Conservation (phyloP, 2,113 vertebrate genomes). For the Mustelus asterias region DNA sequence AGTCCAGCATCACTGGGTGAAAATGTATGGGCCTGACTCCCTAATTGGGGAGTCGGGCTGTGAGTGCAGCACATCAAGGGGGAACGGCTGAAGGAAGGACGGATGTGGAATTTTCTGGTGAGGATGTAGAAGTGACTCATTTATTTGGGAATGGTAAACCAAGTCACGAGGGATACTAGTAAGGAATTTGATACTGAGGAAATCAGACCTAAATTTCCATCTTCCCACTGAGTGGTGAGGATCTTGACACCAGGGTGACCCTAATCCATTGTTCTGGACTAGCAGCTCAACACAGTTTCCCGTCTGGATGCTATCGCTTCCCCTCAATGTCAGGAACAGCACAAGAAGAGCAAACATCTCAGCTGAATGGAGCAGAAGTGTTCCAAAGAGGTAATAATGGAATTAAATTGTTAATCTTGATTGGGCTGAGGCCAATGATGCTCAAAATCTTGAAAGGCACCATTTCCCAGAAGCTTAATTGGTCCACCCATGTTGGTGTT, state of each 20-base stretch:
- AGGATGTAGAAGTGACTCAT: background rate
- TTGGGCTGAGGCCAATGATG: background rate
- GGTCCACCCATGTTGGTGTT: background rate
- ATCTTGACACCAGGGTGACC: background rate
- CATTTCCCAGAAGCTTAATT: background rate
- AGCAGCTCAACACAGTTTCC: background rate
- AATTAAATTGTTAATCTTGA: background rate
- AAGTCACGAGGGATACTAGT: background rate
- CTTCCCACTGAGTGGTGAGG: background rate
- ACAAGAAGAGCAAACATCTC: background rate
- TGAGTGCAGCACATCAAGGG: background rate
- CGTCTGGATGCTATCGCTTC: background rate
- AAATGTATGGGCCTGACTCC: background rate
- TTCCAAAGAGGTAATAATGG: background rate
- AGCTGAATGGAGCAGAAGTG: background rate
- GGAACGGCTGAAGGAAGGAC: background rate
- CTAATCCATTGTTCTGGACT: background rate
- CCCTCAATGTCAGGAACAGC: background rate
- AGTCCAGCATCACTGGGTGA: background rate
- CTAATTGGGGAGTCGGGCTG: background rate
- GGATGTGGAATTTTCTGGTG: background rate
- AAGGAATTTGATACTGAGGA: background rate
- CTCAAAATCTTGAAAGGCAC: background rate
- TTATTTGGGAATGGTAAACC: background rate
- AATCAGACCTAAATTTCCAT: background rate